A percentile compares a stretch with the other conserved stretches of the same genome.
Evolutionary conservation across 1,140 invertebrate species (phyloP).

Genomic region (Euura saliciscinereae): DNA sequence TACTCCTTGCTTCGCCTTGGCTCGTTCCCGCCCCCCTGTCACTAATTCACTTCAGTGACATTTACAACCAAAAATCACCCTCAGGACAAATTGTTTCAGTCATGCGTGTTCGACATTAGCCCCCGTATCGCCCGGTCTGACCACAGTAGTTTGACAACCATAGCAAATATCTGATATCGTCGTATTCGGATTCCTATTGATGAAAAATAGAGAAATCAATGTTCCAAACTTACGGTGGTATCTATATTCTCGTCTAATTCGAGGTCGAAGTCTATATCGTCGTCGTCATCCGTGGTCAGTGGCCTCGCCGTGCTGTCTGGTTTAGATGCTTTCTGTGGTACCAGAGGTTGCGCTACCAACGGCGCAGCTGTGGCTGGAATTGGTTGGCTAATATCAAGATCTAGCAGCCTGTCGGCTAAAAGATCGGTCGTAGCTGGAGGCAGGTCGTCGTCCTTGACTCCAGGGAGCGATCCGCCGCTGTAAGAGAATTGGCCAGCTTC

Average conservation of each 20-base stretch:
- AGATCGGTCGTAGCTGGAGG: constrained; percentile 16
- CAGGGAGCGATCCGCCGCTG: constrained; percentile 19
- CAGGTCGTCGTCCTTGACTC: constrained; percentile 17
- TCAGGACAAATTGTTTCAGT: constrained; percentile 13
- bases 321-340: constrained; percentile 20
- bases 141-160: neutral
- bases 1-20: neutral
- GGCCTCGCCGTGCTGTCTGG: constrained; percentile 43
- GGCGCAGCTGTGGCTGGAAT: constrained; percentile 21
- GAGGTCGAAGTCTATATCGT: constrained; percentile 68
- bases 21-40: neutral
- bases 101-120: constrained; percentile 8
- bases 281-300: constrained; percentile 54
- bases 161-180: too few species aligned
- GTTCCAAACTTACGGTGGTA: constrained; percentile 61
- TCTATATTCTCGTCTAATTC: constrained; percentile 73
- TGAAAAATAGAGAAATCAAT: neutral
- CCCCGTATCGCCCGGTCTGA: neutral
- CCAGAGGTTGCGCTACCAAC: constrained; percentile 28
- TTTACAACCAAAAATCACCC: constrained; percentile 13
- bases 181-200: neutral
- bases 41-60: constrained; percentile 13
- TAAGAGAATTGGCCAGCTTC: constrained; percentile 58
- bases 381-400: constrained; percentile 35
- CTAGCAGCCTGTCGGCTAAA: constrained; percentile 36